phyloP scores from a whole-genome alignment of 2,113 vertebrate species.

The Asarcornis scutulata region DNA sequence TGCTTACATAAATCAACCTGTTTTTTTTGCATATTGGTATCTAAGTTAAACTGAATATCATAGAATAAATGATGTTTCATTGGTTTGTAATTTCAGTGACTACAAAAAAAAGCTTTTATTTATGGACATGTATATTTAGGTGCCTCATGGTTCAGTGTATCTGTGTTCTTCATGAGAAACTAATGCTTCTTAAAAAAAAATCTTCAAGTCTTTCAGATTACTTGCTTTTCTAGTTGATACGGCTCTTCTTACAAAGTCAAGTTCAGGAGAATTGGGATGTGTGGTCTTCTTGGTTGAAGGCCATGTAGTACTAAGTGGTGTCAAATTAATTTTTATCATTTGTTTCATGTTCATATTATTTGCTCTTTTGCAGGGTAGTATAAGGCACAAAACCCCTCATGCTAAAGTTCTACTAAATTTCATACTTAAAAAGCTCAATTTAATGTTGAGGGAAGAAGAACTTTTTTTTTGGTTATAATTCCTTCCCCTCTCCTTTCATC shows the following conservation, averaged over 20 bases:
- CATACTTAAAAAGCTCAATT: background rate
- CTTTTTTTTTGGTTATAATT: background rate
- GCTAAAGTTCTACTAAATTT: background rate
- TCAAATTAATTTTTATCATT: background rate
- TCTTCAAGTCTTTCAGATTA: background rate
- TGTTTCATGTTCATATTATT: fast-evolving
- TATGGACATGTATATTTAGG: background rate
- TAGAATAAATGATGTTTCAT: background rate
- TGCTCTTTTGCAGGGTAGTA: background rate
- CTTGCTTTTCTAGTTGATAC: background rate
- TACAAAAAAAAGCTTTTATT: background rate
- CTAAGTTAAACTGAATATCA: background rate
- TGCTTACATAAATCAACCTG: background rate
- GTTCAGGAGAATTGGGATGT: background rate
- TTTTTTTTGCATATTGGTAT: background rate
- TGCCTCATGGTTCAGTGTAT: background rate
- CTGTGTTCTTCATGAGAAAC: background rate
- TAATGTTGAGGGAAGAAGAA: background rate
- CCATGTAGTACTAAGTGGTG: background rate
- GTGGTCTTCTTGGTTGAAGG: background rate
- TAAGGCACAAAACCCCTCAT: background rate
- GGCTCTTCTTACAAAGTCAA: background rate
- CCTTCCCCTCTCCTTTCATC: background rate
- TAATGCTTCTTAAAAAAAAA: background rate
- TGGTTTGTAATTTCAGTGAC: background rate